Evolutionary conservation across 1,140 invertebrate species (phyloP).

Genomic region (Solen grandis): DNA sequence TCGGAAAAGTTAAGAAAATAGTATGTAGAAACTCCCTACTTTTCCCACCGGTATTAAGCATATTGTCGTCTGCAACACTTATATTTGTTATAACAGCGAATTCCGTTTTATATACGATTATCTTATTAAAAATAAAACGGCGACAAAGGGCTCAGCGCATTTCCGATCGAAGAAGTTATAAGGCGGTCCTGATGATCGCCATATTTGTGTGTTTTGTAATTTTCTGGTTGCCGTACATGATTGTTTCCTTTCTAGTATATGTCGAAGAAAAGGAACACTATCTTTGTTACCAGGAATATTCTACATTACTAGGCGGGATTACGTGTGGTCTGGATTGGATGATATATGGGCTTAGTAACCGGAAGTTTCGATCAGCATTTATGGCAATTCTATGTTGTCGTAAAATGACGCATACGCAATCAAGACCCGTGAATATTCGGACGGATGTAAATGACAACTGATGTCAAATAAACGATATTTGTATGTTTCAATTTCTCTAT

Average conservation of each 20-base stretch:
- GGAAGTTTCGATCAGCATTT: conserved; percentile 26
- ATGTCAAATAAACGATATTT: too few species aligned
- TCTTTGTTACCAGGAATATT: conserved; percentile 28
- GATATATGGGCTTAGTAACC: conserved; percentile 28
- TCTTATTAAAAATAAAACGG: not conserved
- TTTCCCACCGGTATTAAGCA: not conserved
- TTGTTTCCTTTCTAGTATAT: conserved; percentile 1
- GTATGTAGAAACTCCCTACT: conserved; percentile 4
- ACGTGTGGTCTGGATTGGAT: conserved; percentile 20
- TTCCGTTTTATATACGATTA: not conserved
- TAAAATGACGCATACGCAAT: too few species aligned
- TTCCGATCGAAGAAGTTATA: not conserved
- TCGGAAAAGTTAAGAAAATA: not conserved
- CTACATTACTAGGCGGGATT: not conserved
- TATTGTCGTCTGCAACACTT: not conserved
- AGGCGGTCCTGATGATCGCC: not conserved
- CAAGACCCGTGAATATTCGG: too few species aligned
- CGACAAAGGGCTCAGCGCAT: not conserved
- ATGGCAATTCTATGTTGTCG: conserved; percentile 4
- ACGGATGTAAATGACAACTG: too few species aligned
- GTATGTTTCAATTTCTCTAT: too few species aligned
- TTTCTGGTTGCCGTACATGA: conserved; percentile 10
- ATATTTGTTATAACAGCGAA: not conserved
- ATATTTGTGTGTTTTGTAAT: conserved; percentile 10
- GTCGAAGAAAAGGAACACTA: too few species aligned